phyloP scores from a whole-genome alignment of 2,113 vertebrate species.

The Nicator chloris region DNA sequence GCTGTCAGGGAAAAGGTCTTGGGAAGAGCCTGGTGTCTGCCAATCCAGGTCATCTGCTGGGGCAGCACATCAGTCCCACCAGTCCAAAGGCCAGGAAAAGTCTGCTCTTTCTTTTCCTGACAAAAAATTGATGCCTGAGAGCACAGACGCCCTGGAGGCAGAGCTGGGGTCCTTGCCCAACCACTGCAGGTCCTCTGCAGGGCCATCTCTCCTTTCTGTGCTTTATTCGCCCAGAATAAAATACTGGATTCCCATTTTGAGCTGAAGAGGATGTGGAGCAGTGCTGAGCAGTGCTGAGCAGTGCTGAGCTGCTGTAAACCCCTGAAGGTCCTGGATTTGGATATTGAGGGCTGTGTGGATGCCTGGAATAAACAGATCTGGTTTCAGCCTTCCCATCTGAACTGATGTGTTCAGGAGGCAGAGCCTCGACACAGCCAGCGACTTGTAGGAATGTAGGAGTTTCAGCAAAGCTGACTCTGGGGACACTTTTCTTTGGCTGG shows the following conservation, averaged over 20 bases:
- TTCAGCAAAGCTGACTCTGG: neutral
- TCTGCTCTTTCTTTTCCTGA: neutral
- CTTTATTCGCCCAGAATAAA: neutral
- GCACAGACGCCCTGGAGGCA: neutral
- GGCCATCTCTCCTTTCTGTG: neutral
- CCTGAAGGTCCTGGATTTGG: neutral
- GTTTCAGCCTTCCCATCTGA: neutral
- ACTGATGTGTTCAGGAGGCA: neutral
- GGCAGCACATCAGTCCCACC: neutral
- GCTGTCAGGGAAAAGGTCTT: neutral
- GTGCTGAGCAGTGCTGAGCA: too few species aligned
- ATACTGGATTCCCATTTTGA: neutral
- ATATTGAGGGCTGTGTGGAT: neutral
- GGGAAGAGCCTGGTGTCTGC: neutral
- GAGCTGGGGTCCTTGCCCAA: neutral
- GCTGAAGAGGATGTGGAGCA: neutral
- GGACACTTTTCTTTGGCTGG: neutral
- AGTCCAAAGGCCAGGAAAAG: too few species aligned
- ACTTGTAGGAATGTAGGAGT: rapidly evolving
- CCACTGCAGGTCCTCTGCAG: neutral
- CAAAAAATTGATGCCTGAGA: neutral
- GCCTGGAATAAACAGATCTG: neutral
- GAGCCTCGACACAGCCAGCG: rapidly evolving
- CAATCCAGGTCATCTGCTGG: neutral
- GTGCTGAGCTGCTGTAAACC: neutral